Evolutionary conservation across 92 coral and sea anemone genomes (phyloP).

Genomic region (Parazoanthus darwini): DNA sequence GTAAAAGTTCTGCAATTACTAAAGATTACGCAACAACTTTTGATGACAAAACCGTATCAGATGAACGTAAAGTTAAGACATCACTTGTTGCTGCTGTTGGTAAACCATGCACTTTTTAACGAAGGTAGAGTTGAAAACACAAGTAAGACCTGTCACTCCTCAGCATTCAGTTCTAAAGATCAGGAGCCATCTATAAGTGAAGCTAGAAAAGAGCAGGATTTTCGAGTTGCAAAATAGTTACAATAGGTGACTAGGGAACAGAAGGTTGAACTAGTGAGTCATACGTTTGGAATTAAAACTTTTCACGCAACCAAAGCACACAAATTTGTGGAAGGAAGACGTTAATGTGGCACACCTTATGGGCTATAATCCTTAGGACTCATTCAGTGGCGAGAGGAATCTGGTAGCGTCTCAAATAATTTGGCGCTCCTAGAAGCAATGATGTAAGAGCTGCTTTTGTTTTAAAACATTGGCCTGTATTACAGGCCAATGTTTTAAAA

Average conservation of each 20-base stretch:
- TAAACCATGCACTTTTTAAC: not conserved
- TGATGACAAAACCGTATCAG: not conserved
- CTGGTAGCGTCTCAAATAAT: too few relatives aligned
- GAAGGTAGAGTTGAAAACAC: not conserved
- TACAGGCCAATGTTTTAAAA: too few relatives aligned
- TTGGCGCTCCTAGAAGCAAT: too few relatives aligned
- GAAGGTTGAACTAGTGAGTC: slow-evolving; percentile 60
- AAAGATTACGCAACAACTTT: not conserved
- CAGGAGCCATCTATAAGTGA: not conserved
- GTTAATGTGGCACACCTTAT: too few relatives aligned
- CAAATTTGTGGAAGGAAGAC: too few relatives aligned
- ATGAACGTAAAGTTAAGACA: not conserved
- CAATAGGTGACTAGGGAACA: slow-evolving; percentile 68
- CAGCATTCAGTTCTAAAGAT: not conserved
- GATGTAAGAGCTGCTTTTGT: too few relatives aligned
- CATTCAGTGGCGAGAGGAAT: too few relatives aligned
- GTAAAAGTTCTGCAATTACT: not conserved
- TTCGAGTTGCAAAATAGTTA: slow-evolving; percentile 6
- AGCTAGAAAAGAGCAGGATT: not conserved
- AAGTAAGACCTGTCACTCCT: not conserved
- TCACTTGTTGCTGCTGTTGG: not conserved
- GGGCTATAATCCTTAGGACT: too few relatives aligned
- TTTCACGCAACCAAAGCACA: not conserved
- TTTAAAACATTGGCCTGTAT: too few relatives aligned
- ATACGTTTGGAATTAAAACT: not conserved